Conservation (phyloP, 1,140 invertebrate genomes). For the Camponotus pennsylvanicus region DNA sequence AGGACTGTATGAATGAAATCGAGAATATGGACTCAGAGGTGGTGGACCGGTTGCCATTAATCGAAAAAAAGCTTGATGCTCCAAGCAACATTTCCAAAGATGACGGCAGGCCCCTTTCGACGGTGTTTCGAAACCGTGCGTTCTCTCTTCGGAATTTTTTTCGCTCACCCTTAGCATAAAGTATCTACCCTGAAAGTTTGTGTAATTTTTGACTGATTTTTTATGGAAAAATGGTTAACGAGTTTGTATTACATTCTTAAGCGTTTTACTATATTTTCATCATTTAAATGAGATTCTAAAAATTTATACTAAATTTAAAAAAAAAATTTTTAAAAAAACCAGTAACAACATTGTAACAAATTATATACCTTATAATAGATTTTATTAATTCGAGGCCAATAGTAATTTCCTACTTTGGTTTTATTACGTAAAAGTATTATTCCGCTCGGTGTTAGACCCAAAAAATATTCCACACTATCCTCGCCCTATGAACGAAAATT, state of each 20-base stretch:
- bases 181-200: conserved; percentile 90
- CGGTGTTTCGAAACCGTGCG: conserved; percentile 98
- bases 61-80: conserved; percentile 99
- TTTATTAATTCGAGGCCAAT: conserved; percentile 99
- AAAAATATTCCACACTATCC: conserved; percentile 98
- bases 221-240: background rate
- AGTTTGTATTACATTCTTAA: background rate
- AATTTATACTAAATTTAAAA: background rate
- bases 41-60: conserved; percentile 88
- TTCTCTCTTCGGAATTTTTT: conserved; percentile 98
- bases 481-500: conserved; percentile 91
- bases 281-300: no score
- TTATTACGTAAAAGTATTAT: conserved; percentile 98
- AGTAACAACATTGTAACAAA: background rate
- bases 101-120: conserved; percentile 98
- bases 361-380: conserved; percentile 94
- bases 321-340: no score
- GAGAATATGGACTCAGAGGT: conserved; percentile 86
- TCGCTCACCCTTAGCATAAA: conserved; percentile 98
- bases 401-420: conserved; percentile 99
- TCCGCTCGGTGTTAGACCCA: conserved; percentile 98
- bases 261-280: background rate
- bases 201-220: background rate
- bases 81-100: conserved; percentile 99
- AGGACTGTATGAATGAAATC: conserved; percentile 89